These are phyloP conservation scores for Podarcis raffonei DNA, from an alignment of 2,113 vertebrate genomes.

Conservation along the genomic window DNA sequence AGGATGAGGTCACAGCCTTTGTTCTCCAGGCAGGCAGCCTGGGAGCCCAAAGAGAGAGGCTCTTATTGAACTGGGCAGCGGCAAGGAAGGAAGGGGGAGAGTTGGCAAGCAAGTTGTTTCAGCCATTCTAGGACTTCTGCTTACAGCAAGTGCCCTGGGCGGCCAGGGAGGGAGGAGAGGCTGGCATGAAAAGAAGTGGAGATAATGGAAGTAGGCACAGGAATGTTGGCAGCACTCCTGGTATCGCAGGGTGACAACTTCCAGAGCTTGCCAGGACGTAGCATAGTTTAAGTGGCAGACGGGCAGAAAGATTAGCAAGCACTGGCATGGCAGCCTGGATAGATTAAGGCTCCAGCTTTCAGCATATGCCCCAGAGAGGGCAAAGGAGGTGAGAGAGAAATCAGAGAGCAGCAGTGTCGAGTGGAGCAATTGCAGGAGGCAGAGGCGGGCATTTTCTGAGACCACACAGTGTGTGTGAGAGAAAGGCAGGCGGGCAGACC, in stretches of 20 bases:
- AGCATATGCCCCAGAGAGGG: background rate
- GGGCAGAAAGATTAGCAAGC: background rate
- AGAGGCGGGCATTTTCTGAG: background rate
- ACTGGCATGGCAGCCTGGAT: background rate
- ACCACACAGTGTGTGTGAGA: background rate
- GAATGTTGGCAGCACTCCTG: background rate
- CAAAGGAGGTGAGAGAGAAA: background rate
- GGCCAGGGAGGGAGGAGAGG: background rate
- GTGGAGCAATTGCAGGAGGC: background rate
- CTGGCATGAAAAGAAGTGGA: background rate
- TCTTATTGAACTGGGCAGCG: background rate
- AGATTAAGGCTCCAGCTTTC: background rate
- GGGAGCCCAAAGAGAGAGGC: background rate
- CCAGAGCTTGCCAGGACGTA: background rate
- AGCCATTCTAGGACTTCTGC: background rate
- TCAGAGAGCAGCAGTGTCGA: background rate
- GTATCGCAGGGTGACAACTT: background rate
- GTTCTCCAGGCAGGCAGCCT: background rate
- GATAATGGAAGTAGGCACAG: background rate
- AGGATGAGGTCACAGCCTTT: background rate
- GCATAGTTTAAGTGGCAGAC: background rate
- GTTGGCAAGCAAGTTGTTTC: background rate
- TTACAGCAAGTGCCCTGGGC: background rate
- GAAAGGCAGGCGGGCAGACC: background rate
- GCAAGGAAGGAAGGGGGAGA: background rate